Percentiles rank a stretch among this genome's conserved stretches.
These are phyloP conservation scores for Drosophila trapezifrons DNA, from an alignment of 1,140 invertebrate species.

Conservation along the genomic window DNA sequence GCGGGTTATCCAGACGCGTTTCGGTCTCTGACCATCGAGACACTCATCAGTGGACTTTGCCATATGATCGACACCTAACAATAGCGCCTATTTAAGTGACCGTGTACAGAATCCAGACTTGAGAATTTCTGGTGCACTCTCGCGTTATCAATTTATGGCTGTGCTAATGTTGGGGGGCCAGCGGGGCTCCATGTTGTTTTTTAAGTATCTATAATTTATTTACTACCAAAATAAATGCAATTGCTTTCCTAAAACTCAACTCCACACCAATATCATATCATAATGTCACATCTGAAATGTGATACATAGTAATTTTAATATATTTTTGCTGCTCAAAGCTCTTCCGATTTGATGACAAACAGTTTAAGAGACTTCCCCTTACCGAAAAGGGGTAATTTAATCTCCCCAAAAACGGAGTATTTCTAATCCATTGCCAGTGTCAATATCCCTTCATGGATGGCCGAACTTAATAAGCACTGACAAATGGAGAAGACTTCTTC, in stretches of 20 bases:
- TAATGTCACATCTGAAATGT: neutral
- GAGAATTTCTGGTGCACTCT: too few species aligned
- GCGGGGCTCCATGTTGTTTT: too few species aligned
- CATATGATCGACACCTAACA: too few species aligned
- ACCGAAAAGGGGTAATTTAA: conserved; percentile 2
- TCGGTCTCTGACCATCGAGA: too few species aligned
- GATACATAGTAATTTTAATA: conserved; percentile 3
- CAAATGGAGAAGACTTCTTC: conserved; percentile 36
- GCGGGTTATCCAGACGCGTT: too few species aligned
- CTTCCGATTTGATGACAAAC: neutral
- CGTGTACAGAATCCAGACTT: too few species aligned
- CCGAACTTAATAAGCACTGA: conserved; percentile 33
- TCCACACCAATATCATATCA: neutral
- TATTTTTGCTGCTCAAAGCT: neutral
- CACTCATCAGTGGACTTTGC: too few species aligned
- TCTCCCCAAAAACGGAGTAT: neutral
- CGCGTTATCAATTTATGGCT: too few species aligned
- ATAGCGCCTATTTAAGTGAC: too few species aligned
- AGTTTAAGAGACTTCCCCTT: neutral
- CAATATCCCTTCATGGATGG: conserved; percentile 42
- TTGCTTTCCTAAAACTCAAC: too few species aligned
- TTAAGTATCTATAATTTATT: neutral
- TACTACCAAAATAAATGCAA: neutral
- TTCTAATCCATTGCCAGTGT: conserved; percentile 40
- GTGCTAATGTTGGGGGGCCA: too few species aligned